These are phyloP conservation scores for Chloroceryle aenea DNA, from an alignment of 2,113 vertebrate genomes.

Conservation along the genomic window DNA sequence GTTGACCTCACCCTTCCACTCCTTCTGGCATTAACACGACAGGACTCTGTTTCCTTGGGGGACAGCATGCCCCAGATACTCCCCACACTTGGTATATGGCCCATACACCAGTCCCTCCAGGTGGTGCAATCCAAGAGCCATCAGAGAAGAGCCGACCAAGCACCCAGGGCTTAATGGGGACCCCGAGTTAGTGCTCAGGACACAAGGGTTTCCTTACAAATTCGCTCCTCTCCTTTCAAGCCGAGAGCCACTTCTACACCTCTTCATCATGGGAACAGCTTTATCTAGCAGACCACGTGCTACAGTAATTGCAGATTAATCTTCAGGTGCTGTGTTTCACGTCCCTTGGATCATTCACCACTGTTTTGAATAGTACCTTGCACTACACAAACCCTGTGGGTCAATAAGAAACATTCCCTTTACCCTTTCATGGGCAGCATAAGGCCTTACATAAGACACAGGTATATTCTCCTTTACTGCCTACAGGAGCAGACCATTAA, in stretches of 20 bases:
- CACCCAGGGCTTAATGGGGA: accelerated
- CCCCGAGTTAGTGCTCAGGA: not conserved
- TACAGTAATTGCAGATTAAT: not conserved
- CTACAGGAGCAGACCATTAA: constrained; percentile 88
- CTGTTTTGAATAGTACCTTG: not conserved
- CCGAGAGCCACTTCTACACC: not conserved
- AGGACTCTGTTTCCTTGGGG: not conserved
- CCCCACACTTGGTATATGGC: not conserved
- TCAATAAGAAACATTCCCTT: not conserved
- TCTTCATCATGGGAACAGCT: not conserved
- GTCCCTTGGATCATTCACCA: not conserved
- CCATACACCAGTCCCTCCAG: not conserved
- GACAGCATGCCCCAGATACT: accelerated
- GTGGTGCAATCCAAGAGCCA: not conserved
- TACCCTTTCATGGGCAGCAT: not conserved
- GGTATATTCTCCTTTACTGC: constrained; percentile 84
- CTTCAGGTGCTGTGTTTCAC: not conserved
- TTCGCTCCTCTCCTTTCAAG: not conserved
- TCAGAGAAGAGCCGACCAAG: not conserved
- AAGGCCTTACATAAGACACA: constrained; percentile 61
- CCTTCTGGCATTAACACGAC: not conserved
- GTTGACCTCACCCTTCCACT: not conserved
- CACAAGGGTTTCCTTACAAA: not conserved
- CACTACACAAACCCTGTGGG: accelerated
- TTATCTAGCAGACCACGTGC: accelerated